Conservation (phyloP, 2,113 vertebrate genomes). For the Hemichromis elongatus region DNA sequence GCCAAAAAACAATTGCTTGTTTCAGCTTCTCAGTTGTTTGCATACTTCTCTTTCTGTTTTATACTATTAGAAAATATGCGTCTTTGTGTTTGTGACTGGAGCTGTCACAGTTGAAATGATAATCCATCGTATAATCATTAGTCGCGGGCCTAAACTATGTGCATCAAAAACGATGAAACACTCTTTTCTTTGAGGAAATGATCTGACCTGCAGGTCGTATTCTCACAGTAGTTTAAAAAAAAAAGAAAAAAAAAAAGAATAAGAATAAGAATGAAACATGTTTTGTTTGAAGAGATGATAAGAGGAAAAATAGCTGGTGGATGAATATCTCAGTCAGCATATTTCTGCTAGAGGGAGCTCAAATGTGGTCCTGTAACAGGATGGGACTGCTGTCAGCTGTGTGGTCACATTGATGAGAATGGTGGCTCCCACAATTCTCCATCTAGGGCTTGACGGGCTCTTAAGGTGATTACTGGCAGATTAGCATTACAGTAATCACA, state of each 20-base stretch:
- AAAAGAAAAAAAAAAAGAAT: neutral
- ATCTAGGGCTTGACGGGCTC: conserved; percentile 39
- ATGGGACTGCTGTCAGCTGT: conserved; percentile 44
- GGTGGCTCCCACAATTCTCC: conserved; percentile 11
- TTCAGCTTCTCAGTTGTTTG: neutral
- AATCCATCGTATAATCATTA: neutral
- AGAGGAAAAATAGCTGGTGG: conserved; percentile 32
- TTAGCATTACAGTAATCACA: conserved; percentile 54
- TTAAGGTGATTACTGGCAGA: conserved; percentile 56
- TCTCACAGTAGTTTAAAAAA: neutral
- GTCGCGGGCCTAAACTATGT: neutral
- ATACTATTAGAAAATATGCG: neutral
- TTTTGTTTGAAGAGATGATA: conserved; percentile 23
- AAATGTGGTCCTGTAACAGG: conserved; percentile 30
- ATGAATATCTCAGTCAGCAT: conserved; percentile 48
- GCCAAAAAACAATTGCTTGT: neutral
- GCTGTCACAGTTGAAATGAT: neutral
- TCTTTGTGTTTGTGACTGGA: neutral
- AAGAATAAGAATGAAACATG: conserved; percentile 29
- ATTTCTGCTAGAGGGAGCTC: conserved; percentile 24
- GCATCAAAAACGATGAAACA: neutral
- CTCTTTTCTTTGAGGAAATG: neutral
- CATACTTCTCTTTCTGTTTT: neutral
- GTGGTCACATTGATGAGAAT: conserved; percentile 52
- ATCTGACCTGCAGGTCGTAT: conserved; percentile 7